Percentiles rank a stretch among this genome's conserved stretches.
phyloP scores from a whole-genome alignment of 2,888 invertebrate species.

The Scaptomyza polygonia region DNA sequence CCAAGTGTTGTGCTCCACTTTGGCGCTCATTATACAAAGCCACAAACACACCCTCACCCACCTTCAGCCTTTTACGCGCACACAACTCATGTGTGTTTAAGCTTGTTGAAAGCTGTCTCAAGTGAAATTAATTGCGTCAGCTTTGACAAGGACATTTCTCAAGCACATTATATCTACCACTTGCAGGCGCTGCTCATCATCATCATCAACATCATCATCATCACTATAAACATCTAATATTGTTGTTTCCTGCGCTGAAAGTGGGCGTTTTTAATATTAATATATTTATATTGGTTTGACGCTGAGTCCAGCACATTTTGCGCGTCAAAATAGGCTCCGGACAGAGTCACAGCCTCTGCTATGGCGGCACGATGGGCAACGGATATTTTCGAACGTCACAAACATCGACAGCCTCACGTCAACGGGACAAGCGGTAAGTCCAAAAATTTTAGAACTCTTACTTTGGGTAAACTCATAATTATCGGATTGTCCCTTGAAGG shows the following conservation, averaged over 20 bases:
- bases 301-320: constrained; percentile 72
- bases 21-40: constrained; percentile 44
- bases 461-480: constrained; percentile 16
- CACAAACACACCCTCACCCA: background rate
- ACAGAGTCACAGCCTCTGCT: constrained; percentile 85
- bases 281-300: constrained; percentile 24
- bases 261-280: constrained; percentile 3
- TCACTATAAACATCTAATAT: constrained; percentile 4
- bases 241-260: constrained; percentile 6
- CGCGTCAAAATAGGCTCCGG: constrained; percentile 86
- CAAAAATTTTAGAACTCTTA: background rate
- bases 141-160: constrained; percentile 41
- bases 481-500: constrained; percentile 20
- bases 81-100: constrained; percentile 9
- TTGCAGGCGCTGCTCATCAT: constrained; percentile 50
- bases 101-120: constrained; percentile 7
- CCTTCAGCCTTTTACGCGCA: background rate
- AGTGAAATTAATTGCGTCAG: constrained; percentile 36
- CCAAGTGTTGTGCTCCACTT: constrained; percentile 40
- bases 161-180: constrained; percentile 56
- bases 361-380: constrained; percentile 85
- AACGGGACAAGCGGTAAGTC: constrained; percentile 86
- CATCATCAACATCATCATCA: constrained; percentile 7
- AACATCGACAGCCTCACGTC: constrained; percentile 74
- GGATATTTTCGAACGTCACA: constrained; percentile 85